Evolutionary conservation across 2,888 invertebrate species (phyloP).

Genomic region (Carcina quercana): DNA sequence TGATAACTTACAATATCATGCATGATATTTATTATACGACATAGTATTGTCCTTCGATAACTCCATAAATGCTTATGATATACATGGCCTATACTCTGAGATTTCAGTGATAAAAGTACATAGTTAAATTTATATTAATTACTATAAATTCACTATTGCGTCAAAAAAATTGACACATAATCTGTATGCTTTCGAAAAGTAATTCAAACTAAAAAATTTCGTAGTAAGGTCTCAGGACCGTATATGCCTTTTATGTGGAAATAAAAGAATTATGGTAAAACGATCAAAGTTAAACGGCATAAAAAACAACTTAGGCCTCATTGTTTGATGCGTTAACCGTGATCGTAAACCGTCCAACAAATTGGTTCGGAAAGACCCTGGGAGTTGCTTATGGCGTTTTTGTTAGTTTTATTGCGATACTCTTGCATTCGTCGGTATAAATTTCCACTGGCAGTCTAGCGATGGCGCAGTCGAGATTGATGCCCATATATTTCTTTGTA

Average conservation of each 20-base stretch:
- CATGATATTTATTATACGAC: too few species aligned
- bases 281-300: conserved; percentile 54
- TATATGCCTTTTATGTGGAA: too few species aligned
- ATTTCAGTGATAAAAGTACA: too few species aligned
- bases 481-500: conserved; percentile 23
- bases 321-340: conserved; percentile 55
- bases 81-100: too few species aligned
- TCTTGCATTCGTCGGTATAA: conserved; percentile 25
- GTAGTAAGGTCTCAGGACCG: conserved; percentile 26
- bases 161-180: too few species aligned
- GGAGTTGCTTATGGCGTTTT: conserved; percentile 31
- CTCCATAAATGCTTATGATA: too few species aligned
- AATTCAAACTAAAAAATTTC: conserved; percentile 24
- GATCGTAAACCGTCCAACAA: conserved; percentile 58
- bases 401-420: conserved; percentile 36
- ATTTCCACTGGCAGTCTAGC: conserved; percentile 24
- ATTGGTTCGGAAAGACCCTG: conserved; percentile 53
- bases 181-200: too few species aligned
- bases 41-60: too few species aligned
- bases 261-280: conserved; percentile 51
- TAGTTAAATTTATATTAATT: too few species aligned
- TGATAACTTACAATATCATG: too few species aligned
- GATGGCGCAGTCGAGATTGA: conserved; percentile 24
- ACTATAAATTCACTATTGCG: too few species aligned
- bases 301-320: conserved; percentile 55